Evolutionary conservation across 1,140 invertebrate genomes (phyloP).

Genomic region (Polypedilum vanderplanki): DNA sequence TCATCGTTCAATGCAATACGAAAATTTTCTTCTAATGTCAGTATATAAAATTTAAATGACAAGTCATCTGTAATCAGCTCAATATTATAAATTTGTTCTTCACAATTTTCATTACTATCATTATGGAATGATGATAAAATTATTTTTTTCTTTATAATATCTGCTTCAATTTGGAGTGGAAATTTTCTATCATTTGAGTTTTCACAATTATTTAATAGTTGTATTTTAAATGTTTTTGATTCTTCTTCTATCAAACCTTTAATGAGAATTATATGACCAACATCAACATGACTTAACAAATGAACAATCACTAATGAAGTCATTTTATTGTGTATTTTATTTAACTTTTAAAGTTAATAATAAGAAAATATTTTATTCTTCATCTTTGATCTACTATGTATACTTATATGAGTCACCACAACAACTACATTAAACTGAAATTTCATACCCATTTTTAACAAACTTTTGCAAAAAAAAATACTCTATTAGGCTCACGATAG

Average conservation of each 20-base stretch:
- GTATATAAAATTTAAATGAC: slow-evolving; percentile 2
- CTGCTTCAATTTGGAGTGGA: background rate
- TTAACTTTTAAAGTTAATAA: too few species aligned
- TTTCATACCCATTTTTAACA: too few species aligned
- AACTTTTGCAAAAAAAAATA: too few species aligned
- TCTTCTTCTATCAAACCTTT: background rate
- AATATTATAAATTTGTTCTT: background rate
- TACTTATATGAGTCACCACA: background rate
- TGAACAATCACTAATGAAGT: background rate
- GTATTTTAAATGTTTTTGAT: background rate
- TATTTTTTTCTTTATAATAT: background rate
- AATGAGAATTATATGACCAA: background rate
- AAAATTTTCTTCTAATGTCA: background rate
- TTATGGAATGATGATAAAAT: background rate
- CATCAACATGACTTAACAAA: background rate
- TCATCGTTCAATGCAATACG: background rate
- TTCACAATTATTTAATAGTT: background rate
- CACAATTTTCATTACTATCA: background rate
- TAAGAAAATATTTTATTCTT: background rate
- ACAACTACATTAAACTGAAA: background rate
- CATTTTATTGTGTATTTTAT: too few species aligned
- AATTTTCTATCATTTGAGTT: background rate
- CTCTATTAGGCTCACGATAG: too few species aligned
- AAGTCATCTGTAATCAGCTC: background rate
- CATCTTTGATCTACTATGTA: background rate